Conservation (phyloP, 64 coral and sea anemone species). For the Hydrozoanthus tunicans region DNA sequence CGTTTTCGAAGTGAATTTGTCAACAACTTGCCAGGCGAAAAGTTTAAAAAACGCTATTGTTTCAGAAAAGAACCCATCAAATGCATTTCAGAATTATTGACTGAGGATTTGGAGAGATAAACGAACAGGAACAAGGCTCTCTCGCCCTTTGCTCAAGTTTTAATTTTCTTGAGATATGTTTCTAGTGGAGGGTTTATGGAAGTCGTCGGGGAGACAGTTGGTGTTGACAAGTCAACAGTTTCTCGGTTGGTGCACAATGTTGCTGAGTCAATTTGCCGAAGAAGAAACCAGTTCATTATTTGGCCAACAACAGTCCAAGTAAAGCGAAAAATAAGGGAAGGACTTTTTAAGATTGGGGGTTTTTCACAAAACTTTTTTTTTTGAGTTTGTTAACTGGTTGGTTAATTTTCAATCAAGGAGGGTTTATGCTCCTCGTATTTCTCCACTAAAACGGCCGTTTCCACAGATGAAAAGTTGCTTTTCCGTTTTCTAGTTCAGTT, state of each 20-base stretch:
- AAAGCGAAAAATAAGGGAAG: too few relatives aligned
- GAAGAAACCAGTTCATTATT: too few relatives aligned
- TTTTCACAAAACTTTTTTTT: neutral
- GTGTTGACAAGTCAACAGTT: too few relatives aligned
- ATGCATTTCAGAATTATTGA: neutral
- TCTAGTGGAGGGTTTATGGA: too few relatives aligned
- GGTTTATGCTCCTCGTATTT: neutral
- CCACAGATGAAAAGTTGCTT: neutral
- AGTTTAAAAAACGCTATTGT: too few relatives aligned
- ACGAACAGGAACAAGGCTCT: neutral
- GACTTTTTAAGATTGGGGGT: neutral
- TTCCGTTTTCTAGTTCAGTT: neutral
- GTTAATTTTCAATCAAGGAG: neutral
- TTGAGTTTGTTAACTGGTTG: neutral
- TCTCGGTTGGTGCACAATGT: too few relatives aligned
- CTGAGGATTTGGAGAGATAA: neutral
- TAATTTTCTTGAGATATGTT: neutral
- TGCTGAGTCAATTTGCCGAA: too few relatives aligned
- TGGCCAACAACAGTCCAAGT: too few relatives aligned
- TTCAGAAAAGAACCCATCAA: too few relatives aligned
- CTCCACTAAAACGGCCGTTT: neutral
- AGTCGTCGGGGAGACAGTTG: too few relatives aligned
- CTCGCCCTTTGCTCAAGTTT: neutral
- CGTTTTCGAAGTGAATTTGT: too few relatives aligned
- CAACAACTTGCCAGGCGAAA: too few relatives aligned